These are phyloP conservation scores for Drosophila setosimentum DNA, from an alignment of 2,888 invertebrate genomes.

Conservation along the genomic window DNA sequence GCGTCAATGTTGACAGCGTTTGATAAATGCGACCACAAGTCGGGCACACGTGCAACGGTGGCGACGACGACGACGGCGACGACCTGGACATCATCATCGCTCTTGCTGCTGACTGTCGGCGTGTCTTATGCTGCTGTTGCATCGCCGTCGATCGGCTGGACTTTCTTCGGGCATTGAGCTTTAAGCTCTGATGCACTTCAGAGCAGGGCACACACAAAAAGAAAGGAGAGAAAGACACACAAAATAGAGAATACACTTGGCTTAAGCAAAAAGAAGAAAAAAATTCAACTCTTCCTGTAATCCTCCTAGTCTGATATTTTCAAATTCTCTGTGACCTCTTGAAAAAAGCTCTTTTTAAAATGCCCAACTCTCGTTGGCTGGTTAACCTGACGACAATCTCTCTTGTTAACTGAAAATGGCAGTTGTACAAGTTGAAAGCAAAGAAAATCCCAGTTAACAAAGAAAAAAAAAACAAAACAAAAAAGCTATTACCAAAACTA, in stretches of 20 bases:
- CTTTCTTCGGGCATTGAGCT: constrained; percentile 43
- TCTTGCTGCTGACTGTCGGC: constrained; percentile 30
- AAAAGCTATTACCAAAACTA: constrained; percentile 56
- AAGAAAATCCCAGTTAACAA: constrained; percentile 40
- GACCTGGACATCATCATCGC: constrained; percentile 16
- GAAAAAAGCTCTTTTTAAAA: constrained; percentile 57
- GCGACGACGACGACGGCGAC: constrained; percentile 21
- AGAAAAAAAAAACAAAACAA: constrained; percentile 16
- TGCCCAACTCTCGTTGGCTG: background rate
- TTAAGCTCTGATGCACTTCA: constrained; percentile 32
- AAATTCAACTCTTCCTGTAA: constrained; percentile 8
- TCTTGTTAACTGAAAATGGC: constrained; percentile 7
- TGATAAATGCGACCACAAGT: constrained; percentile 78
- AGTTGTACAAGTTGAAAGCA: constrained; percentile 61
- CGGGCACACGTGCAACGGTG: constrained; percentile 58
- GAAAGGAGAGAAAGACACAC: constrained; percentile 45
- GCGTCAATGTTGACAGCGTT: constrained; percentile 83
- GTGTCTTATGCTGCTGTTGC: constrained; percentile 43
- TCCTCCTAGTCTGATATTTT: background rate
- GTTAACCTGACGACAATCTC: background rate
- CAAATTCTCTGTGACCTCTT: constrained; percentile 2
- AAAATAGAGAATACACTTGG: constrained; percentile 43
- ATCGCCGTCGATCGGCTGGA: constrained; percentile 50
- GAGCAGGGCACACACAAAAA: constrained; percentile 11
- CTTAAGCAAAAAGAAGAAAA: constrained; percentile 23